These are phyloP conservation scores for Podilymbus podiceps DNA, from an alignment of 2,113 vertebrate genomes.

Conservation along the genomic window DNA sequence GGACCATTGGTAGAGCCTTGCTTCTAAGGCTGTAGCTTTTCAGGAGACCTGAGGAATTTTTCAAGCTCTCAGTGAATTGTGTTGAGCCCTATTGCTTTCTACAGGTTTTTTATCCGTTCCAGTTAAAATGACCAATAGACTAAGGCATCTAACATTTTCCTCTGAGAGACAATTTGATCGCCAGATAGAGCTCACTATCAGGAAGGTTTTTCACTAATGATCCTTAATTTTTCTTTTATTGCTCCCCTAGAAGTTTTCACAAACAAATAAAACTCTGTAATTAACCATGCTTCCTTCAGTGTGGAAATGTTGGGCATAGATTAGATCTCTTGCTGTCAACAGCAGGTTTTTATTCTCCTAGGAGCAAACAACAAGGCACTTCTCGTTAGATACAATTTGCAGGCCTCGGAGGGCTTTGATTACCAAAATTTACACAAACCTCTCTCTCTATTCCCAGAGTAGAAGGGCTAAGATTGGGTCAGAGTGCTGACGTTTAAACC, in stretches of 20 bases:
- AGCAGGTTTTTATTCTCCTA: conserved; percentile 1
- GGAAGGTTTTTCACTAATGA: not conserved
- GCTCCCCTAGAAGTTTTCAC: not conserved
- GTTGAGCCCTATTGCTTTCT: not conserved
- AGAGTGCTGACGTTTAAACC: not conserved
- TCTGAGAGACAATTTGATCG: not conserved
- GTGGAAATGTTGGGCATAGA: not conserved
- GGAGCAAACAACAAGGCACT: not conserved
- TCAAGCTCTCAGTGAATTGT: not conserved
- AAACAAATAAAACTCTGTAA: conserved; percentile 21
- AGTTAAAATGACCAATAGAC: not conserved
- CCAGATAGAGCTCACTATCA: not conserved
- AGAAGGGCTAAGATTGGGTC: not conserved
- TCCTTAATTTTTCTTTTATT: conserved; percentile 12
- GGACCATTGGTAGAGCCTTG: not conserved
- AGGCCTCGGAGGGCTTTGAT: not conserved
- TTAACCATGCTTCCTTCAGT: not conserved
- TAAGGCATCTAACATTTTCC: not conserved
- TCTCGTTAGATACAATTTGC: conserved; percentile 4
- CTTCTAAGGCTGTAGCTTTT: not conserved
- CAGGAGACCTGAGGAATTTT: not conserved
- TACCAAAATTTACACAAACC: not conserved
- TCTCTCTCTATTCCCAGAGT: not conserved
- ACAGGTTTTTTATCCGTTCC: not conserved
- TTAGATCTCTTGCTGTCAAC: conserved; percentile 10